Base-by-base conservation (phyloP, 2,888 invertebrate species). In the Strigamia transsilvanica region DNA sequence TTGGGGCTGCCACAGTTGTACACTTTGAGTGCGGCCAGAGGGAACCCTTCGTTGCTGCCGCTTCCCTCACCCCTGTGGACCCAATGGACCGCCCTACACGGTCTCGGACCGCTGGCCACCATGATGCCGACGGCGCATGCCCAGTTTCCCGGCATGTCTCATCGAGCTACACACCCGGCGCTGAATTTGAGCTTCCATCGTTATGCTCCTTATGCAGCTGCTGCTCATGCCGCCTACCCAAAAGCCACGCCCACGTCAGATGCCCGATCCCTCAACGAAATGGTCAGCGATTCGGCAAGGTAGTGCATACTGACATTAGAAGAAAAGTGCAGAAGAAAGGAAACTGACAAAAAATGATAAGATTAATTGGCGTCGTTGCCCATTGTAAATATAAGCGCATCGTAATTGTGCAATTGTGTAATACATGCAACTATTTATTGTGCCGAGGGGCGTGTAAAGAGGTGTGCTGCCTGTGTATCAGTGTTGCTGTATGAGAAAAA, bases 61-160 rank as follows among this genome's bases (percentile, higher is more conserved):
- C 86, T 80, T 83, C 85, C 77, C 86, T 87, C 13, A 21, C 79
- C 80, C 80, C 83, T 93, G 46, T 93, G 93, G 93, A 92, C 92
- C 81, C 93, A 93, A 85, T 93, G 93, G 93, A 92, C 92, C 10
- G 92, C 92, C 85, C 86, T 87, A 77, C 86, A 87, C 81, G 85
- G 85, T 80, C 84, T 92, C 7, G 56, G 56, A 27, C 79, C 82
- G 38, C 61, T 82, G n/a, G 80, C 82, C 61, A 56, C 81, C 34
- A 83, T 83, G 83, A 80, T 83, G 66, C 79, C 81, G 21, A 77
- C 78, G 10, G 82, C 81, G 61, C 81, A 81, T 23, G 81, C 38
- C 38, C 81, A 83, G 73, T 79, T 83, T 80, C 80, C 81, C 80
- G 61, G 84, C 18, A 32, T 78, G 56, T 38, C 82, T 79, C 61